These are phyloP conservation scores for Apodemus agrarius DNA, from an alignment of 2,797 vertebrate species.

Conservation along the genomic window DNA sequence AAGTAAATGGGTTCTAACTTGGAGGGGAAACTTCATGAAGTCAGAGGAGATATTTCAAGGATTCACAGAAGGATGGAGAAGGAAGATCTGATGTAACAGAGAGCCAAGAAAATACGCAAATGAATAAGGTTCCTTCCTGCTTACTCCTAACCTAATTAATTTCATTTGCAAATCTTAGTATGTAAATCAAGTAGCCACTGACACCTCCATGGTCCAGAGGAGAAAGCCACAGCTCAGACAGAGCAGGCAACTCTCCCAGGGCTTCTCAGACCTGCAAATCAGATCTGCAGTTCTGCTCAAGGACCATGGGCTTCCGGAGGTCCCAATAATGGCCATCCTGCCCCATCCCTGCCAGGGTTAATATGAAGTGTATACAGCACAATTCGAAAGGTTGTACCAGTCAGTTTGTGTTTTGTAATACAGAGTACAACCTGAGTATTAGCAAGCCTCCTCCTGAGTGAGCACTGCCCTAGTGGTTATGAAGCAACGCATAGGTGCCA, in stretches of 20 bases:
- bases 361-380: fast-evolving
- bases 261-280: not conserved
- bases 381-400: not conserved
- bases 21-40: not conserved
- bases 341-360: fast-evolving
- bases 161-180: fast-evolving
- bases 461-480: slow-evolving; percentile 53
- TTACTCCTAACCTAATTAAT: fast-evolving
- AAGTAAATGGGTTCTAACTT: too few species aligned
- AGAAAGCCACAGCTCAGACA: not conserved
- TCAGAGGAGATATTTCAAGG: not conserved
- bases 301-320: not conserved
- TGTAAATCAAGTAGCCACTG: too few species aligned
- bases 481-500: slow-evolving; percentile 13
- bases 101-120: not conserved
- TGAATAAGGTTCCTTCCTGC: not conserved
- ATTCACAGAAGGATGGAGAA: not conserved
- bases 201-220: not conserved
- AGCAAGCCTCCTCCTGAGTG: not conserved
- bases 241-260: not conserved
- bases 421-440: not conserved
- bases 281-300: not conserved
- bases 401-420: not conserved
- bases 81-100: fast-evolving
- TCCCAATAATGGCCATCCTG: fast-evolving